These are phyloP conservation scores for Tribolium madens DNA, from an alignment of 1,140 invertebrate species.

Conservation along the genomic window DNA sequence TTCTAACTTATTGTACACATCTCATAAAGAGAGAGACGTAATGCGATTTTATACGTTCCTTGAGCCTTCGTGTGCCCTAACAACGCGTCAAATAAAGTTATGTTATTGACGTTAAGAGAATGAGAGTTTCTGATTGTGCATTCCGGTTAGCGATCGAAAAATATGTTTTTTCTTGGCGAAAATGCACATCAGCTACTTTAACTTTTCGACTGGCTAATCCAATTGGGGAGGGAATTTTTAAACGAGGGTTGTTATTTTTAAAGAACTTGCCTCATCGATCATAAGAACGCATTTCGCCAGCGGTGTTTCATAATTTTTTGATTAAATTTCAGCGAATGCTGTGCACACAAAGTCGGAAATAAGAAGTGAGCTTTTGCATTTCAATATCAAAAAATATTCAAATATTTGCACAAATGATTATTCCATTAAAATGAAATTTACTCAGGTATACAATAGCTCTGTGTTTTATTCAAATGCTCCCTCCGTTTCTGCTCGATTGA, in stretches of 20 bases:
- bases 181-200: slow-evolving; percentile 21
- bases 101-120: slow-evolving; percentile 41
- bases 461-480: slow-evolving; percentile 59
- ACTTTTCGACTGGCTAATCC: slow-evolving; percentile 45
- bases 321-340: slow-evolving; percentile 65
- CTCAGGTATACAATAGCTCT: slow-evolving; percentile 61
- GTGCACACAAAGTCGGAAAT: slow-evolving; percentile 59
- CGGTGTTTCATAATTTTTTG: slow-evolving; percentile 64
- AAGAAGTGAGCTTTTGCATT: slow-evolving; percentile 63
- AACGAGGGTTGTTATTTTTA: slow-evolving; percentile 48
- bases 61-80: slow-evolving; percentile 27
- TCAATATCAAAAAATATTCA: slow-evolving; percentile 66
- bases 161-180: slow-evolving; percentile 18
- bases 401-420: slow-evolving; percentile 67
- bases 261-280: slow-evolving; percentile 47
- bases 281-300: slow-evolving; percentile 50
- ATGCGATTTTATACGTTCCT: slow-evolving; percentile 48
- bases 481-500: slow-evolving; percentile 28
- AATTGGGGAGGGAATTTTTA: slow-evolving; percentile 44
- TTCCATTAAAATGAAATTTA: slow-evolving; percentile 67
- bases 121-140: slow-evolving; percentile 32
- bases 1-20: slow-evolving; percentile 60
- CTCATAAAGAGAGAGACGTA: slow-evolving; percentile 58
- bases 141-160: slow-evolving; percentile 16
- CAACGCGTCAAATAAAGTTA: slow-evolving; percentile 45